Conservation (phyloP, 2,113 vertebrate genomes). For the Muntiacus reevesi region DNA sequence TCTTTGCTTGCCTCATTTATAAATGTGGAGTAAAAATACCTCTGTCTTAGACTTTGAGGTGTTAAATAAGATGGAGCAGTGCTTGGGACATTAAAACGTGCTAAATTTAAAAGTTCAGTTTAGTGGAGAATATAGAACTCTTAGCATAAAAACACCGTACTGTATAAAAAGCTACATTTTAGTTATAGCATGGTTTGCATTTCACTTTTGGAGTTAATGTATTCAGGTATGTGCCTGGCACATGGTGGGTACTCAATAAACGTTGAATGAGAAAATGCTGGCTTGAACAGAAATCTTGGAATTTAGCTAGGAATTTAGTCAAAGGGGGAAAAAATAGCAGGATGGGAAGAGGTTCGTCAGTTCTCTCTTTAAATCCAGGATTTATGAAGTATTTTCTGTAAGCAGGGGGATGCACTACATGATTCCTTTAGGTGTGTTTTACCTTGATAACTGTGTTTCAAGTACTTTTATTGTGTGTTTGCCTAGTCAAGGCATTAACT, state of each 20-base stretch:
- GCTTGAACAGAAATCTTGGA: constrained; percentile 25
- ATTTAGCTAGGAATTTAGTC: constrained; percentile 28
- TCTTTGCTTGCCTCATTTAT: not conserved
- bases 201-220: constrained; percentile 36
- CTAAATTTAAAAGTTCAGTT: not conserved
- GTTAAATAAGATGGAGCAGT: not conserved
- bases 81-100: not conserved
- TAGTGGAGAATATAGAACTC: not conserved
- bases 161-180: not conserved
- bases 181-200: constrained; percentile 11
- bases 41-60: not conserved
- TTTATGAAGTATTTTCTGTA: not conserved
- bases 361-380: not conserved
- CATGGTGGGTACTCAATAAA: constrained; percentile 26
- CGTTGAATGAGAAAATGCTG: constrained; percentile 46
- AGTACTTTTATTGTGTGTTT: not conserved
- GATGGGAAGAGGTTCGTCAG: not conserved
- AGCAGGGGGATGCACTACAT: not conserved
- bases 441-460: not conserved
- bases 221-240: constrained; percentile 47
- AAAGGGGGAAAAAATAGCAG: not conserved
- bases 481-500: not conserved
- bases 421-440: not conserved
- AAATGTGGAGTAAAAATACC: not conserved
- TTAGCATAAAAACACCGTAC: not conserved